Evolutionary conservation across 2,113 vertebrate genomes (phyloP).

Genomic region (Herpetotheres cachinnans): DNA sequence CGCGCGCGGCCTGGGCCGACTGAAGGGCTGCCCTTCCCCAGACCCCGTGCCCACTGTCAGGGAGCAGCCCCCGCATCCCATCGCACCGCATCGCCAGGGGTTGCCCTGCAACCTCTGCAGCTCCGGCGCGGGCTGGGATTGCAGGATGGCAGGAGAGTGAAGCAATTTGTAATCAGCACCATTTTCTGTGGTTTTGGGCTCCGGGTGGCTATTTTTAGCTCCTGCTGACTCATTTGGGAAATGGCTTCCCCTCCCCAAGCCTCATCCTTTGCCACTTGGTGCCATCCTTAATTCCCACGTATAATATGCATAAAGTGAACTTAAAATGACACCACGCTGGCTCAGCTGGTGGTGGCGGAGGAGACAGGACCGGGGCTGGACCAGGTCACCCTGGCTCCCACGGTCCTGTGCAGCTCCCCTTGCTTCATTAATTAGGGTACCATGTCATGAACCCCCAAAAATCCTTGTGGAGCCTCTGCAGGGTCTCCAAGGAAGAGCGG

Average conservation of each 20-base stretch:
- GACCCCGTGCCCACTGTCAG: fast-evolving
- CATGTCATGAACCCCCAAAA: fast-evolving
- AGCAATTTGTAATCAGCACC: background rate
- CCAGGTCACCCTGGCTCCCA: fast-evolving
- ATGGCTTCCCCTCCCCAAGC: background rate
- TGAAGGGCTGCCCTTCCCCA: fast-evolving
- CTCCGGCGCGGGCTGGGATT: fast-evolving
- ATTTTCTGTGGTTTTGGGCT: background rate
- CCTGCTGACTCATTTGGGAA: conserved; percentile 27
- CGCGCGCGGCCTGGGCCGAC: background rate
- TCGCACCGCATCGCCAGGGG: fast-evolving
- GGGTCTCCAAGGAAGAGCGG: background rate
- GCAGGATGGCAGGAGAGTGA: background rate
- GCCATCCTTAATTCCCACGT: background rate
- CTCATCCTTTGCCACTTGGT: background rate
- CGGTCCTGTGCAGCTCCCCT: background rate
- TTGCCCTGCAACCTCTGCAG: background rate
- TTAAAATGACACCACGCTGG: too few species aligned
- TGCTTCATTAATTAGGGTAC: background rate
- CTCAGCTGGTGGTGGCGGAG: background rate
- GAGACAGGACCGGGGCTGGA: fast-evolving
- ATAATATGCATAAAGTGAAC: background rate
- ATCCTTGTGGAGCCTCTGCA: fast-evolving
- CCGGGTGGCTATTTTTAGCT: background rate
- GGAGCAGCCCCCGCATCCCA: background rate